These are phyloP conservation scores for Crossoptilon crossoptilon DNA, from an alignment of 2,797 vertebrate genomes.

Conservation along the genomic window DNA sequence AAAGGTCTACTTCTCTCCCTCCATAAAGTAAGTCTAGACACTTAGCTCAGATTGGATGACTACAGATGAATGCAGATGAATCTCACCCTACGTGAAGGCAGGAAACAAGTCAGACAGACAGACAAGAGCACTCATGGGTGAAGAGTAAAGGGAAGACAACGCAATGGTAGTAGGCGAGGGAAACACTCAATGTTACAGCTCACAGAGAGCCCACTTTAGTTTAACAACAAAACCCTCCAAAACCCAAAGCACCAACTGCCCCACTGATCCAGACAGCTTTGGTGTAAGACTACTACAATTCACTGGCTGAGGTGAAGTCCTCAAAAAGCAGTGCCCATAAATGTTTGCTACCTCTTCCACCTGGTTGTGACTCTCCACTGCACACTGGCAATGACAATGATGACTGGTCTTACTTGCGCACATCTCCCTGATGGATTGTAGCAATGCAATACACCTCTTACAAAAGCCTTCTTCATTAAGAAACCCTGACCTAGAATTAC, in stretches of 20 bases:
- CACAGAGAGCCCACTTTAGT: neutral
- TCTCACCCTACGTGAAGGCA: neutral
- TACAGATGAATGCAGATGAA: conserved; percentile 53
- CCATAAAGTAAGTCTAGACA: conserved; percentile 55
- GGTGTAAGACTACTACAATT: neutral
- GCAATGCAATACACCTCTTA: neutral
- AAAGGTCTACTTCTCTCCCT: conserved; percentile 32
- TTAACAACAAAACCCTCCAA: neutral
- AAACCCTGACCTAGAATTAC: neutral
- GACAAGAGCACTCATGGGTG: neutral
- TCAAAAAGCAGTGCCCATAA: fast-evolving
- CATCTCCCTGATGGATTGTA: fast-evolving
- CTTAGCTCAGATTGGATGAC: conserved; percentile 55
- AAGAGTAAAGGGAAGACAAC: neutral
- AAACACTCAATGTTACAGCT: neutral
- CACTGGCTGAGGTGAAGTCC: neutral
- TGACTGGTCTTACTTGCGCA: neutral
- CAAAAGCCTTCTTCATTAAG: neutral
- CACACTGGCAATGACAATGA: neutral
- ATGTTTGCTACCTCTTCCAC: neutral
- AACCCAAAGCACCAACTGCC: neutral
- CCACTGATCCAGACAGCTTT: neutral
- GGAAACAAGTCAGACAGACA: conserved; percentile 34
- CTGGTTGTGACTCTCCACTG: neutral
- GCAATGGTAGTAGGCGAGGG: neutral